A percentile compares a stretch with the other conserved stretches of the same genome.
Evolutionary conservation across 2,888 invertebrate species (phyloP).

Genomic region (Ectemnius continuus): DNA sequence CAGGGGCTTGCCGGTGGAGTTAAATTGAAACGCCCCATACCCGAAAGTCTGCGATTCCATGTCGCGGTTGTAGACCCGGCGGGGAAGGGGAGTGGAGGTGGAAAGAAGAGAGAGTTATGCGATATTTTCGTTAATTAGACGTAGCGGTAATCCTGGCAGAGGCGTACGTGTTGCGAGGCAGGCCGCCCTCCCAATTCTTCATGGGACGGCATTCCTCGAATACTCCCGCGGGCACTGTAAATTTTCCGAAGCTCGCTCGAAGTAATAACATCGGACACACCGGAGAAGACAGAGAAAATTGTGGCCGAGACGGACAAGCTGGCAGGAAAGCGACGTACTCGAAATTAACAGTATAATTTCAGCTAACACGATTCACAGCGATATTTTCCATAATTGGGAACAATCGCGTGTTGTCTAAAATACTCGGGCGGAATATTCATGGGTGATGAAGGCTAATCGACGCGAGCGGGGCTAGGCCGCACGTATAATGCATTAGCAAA

Average conservation of each 20-base stretch:
- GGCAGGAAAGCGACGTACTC: background rate
- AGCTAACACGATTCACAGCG: background rate
- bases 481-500: constrained; percentile 42
- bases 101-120: background rate
- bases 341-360: constrained; percentile 23
- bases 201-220: constrained; percentile 26
- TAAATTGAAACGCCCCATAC: no score
- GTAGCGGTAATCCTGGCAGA: constrained; percentile 16
- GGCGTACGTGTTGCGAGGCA: constrained; percentile 20
- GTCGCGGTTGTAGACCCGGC: no score
- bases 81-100: background rate
- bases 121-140: constrained; percentile 32
- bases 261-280: constrained; percentile 43
- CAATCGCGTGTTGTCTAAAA: constrained; percentile 34
- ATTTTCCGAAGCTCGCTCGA: constrained; percentile 43
- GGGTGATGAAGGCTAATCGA: constrained; percentile 7
- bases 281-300: background rate
- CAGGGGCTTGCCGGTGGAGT: no score
- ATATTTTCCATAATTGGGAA: constrained; percentile 18
- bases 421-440: constrained; percentile 44
- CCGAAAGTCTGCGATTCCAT: no score
- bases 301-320: no score
- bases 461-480: background rate
- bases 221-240: constrained; percentile 33
- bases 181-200: constrained; percentile 24